Evolutionary conservation across 2,888 invertebrate genomes (phyloP).

Genomic region (Erebia palarica): DNA sequence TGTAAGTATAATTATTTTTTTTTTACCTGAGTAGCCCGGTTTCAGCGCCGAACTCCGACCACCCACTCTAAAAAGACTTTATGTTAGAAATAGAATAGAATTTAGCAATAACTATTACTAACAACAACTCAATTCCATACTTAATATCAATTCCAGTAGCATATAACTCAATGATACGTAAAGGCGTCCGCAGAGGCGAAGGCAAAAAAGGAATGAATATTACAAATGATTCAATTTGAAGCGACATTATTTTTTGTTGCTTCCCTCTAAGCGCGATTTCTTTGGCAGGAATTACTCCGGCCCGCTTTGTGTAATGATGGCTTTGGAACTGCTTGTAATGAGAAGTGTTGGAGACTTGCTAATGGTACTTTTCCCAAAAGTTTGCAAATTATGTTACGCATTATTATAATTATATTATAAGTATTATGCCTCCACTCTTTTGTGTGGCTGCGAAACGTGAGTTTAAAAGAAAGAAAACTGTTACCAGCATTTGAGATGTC

Average conservation of each 20-base stretch:
- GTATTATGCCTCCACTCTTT: too few relatives aligned
- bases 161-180: constrained; percentile 37
- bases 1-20: too few relatives aligned
- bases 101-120: background rate
- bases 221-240: constrained; percentile 77
- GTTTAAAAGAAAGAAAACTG: too few relatives aligned
- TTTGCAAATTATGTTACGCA: background rate
- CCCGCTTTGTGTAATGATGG: constrained; percentile 58
- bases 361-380: constrained; percentile 11
- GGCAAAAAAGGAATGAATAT: constrained; percentile 72
- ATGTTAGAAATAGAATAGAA: too few relatives aligned
- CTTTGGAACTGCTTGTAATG: constrained; percentile 57
- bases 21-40: too few relatives aligned
- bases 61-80: too few relatives aligned
- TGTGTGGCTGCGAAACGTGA: too few relatives aligned
- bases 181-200: constrained; percentile 60
- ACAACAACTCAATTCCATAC: background rate
- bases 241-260: constrained; percentile 72
- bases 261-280: constrained; percentile 58
- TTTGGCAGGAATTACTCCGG: constrained; percentile 64
- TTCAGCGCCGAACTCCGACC: too few relatives aligned
- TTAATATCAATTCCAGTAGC: constrained; percentile 17
- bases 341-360: constrained; percentile 32
- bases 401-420: background rate
- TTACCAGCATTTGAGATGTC: too few relatives aligned